Evolutionary conservation across 2,113 vertebrate species (phyloP).

Genomic region (Strix uralensis): DNA sequence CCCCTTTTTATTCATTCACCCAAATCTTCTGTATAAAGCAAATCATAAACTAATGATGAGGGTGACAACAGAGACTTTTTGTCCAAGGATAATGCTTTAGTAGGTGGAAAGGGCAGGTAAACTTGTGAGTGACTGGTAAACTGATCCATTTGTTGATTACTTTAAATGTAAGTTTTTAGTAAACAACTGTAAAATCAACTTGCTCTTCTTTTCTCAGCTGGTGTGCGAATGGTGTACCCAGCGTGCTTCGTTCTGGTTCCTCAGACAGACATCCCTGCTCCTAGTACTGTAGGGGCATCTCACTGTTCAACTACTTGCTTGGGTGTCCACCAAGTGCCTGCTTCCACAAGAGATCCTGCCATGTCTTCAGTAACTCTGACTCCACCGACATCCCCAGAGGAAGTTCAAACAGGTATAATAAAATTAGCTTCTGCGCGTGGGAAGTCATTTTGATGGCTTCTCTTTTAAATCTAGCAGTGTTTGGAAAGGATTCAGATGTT

Average conservation of each 20-base stretch:
- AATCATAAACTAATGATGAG: neutral
- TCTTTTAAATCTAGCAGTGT: neutral
- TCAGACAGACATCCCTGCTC: constrained; percentile 92
- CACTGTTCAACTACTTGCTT: constrained; percentile 88
- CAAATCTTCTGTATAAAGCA: neutral
- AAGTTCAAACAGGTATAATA: constrained; percentile 89
- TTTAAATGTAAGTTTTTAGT: neutral
- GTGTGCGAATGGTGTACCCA: constrained; percentile 97
- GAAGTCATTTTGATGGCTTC: neutral
- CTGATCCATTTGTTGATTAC: neutral
- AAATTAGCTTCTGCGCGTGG: neutral
- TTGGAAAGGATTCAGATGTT: neutral
- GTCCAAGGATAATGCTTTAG: neutral
- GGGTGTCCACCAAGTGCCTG: constrained; percentile 95
- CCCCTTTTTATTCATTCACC: neutral
- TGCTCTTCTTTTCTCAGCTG: constrained; percentile 73
- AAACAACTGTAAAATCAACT: neutral
- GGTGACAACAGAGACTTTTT: neutral
- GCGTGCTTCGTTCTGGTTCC: constrained; percentile 94
- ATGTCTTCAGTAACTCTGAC: constrained; percentile 97
- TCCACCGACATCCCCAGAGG: constrained; percentile 96
- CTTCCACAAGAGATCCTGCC: constrained; percentile 92
- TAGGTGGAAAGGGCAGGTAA: neutral
- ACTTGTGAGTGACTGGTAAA: neutral
- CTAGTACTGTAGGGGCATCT: constrained; percentile 84